Percentiles rank a stretch among this genome's conserved stretches.
Evolutionary conservation across 2,888 invertebrate genomes (phyloP).

Genomic region (Leistus spinibarbis): DNA sequence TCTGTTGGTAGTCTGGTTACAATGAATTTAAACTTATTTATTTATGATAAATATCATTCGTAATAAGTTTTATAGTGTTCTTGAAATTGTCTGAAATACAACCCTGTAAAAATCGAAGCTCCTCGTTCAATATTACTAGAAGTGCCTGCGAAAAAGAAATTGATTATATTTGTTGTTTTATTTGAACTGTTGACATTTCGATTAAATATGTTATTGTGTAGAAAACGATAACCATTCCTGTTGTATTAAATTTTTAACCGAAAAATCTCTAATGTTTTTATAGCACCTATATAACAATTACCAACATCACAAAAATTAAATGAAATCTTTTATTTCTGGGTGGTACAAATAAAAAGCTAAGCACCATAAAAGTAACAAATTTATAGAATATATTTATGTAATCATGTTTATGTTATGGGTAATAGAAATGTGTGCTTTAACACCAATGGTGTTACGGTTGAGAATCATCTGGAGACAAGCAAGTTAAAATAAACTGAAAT

Average conservation of each 20-base stretch:
- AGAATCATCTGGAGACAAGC: constrained; percentile 44
- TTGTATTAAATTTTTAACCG: neutral
- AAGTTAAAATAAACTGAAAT: constrained; percentile 48
- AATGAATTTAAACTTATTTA: too few species aligned
- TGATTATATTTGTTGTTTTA: too few species aligned
- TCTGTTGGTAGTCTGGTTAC: too few species aligned
- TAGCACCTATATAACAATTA: neutral
- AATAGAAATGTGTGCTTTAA: neutral
- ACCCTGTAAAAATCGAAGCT: too few species aligned
- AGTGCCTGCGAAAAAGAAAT: too few species aligned
- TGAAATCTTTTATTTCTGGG: neutral
- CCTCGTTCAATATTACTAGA: too few species aligned
- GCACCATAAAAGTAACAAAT: constrained; percentile 17
- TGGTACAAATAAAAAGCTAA: constrained; percentile 9
- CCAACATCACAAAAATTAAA: neutral
- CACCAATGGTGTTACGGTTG: constrained; percentile 31
- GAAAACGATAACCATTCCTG: constrained; percentile 22
- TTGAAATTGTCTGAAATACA: too few species aligned
- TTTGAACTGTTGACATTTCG: constrained; percentile 33
- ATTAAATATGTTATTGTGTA: constrained; percentile 24
- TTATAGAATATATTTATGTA: constrained; percentile 2
- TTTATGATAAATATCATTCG: too few species aligned
- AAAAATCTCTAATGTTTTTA: neutral
- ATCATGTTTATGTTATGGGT: neutral
- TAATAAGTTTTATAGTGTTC: too few species aligned